Evolutionary conservation across 2,797 vertebrate species (phyloP), one percentile per base, ranked within the genome.

Genomic region (Pelobates cultripes): DNA sequence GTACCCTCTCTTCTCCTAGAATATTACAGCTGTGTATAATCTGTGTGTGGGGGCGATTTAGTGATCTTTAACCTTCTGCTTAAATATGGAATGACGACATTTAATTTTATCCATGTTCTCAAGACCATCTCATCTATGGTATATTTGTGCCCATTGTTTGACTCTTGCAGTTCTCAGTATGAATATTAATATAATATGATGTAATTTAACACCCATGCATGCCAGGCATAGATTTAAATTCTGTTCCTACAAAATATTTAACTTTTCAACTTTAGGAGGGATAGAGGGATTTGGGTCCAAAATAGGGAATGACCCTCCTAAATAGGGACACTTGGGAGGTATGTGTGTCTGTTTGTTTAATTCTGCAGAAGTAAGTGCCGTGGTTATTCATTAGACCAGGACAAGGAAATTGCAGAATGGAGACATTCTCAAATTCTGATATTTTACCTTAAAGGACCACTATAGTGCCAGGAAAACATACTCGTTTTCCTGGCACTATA

Each of bases 121-220:
- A 0, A 45, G 15, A 13, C 43, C n/a, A 17, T 70, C 8, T 73
- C n/a, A 15, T 73, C 12, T 14, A 60, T 45, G 41, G 9, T 53
- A 72, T 53, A 17, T 72, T 7, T 73, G 4, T 43, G 13, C 28
- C 40, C 13, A 57, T 73, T 73, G 72, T 72, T 70, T 12, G 8
- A 14, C 44, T 51, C 47, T 6, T 10, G 10, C 47, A 51, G 17
- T 53, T 8, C 14, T 53, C 44, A 72, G 10, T 64, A 57, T 15
- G 14, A 57, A 28, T 64, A 64, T 64, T 64, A 64, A 28, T 64
- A 64, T 64, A 2, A n/a, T 73, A n/a, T 73, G n/a, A 72, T 15
- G 4, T 71, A 43, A 71, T 44, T 40, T 66, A 12, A 53, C 72
- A 43, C 72, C 72, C 53, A 60, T 28, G 42, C 2, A 64, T 3